Base-by-base conservation (phyloP, 2,888 invertebrate genomes). In the Portevinia maculata region DNA sequence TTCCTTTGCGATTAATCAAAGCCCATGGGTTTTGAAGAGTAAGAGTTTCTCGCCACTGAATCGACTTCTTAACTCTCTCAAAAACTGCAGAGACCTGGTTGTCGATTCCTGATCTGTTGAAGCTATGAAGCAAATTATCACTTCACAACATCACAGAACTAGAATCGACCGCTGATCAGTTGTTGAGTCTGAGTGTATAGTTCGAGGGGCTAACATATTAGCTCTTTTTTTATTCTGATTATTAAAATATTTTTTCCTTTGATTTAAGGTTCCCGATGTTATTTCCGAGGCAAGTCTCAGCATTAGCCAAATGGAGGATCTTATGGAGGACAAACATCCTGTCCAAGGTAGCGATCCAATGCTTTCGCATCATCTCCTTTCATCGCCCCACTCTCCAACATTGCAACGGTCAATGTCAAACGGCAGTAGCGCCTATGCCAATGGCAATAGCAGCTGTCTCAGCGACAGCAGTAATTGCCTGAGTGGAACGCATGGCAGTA, bases 321-420 rank as follows among this genome's bases (percentile, higher is more conserved):
- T 94, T 55, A 93, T 93, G 92, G 93, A 93, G 84, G 93, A 93
- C 85, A 93, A 93, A 30, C 92, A 92, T 86, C 92, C 92, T 3
- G 91, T 92, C 11, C 93, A 93, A 84, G 92, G 92, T 24, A 93
- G 93, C 48, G 94, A 94, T 88, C 93, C 94, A 3, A 93, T 94
- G 92, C 89, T 94, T 46, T 93, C 92, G n/a, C 88, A 89, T 70
- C 86, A 89, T 67, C 73, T 89, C 32, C 69, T 86, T 28, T 88
- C 88, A 34, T 92, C 92, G 44, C 91, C 92, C 9, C 91, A 92
- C 86, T 89, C 92, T 39, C 91, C 92, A 37, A 90, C 91, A 3
- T 81, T 87, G 21, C 86, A 87, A 30, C 85, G 84, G 52, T 85
- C 81, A 13, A 76, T 81, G 65, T 81, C 81, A 5, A 65, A 84